Conservation (phyloP, 2,888 invertebrate species). For the Salticus scenicus region DNA sequence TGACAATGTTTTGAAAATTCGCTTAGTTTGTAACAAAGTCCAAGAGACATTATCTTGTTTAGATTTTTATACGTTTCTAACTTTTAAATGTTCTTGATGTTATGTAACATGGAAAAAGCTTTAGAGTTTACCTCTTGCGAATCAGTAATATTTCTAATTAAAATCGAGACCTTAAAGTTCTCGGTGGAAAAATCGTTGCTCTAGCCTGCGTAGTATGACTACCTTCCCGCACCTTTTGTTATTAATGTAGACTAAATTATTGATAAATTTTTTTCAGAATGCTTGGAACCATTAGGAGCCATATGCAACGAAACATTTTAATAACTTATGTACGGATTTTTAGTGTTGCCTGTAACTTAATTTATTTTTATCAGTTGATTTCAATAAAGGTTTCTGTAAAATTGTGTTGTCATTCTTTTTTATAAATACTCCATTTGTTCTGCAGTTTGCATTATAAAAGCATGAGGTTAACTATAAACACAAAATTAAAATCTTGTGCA, state of each 20-base stretch:
- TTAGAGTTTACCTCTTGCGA: not conserved
- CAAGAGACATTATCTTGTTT: constrained; percentile 36
- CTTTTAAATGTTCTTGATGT: constrained; percentile 30
- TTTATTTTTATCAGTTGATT: constrained; percentile 32
- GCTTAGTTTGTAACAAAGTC: constrained; percentile 34
- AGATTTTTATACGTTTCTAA: constrained; percentile 37
- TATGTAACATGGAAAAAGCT: not conserved
- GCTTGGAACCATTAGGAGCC: too few species aligned
- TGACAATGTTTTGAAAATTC: constrained; percentile 41
- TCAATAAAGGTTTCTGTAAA: constrained; percentile 35
- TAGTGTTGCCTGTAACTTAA: constrained; percentile 18
- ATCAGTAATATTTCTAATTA: too few species aligned
- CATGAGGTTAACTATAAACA: too few species aligned
- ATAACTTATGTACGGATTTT: constrained; percentile 21
- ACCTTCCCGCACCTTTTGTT: not conserved
- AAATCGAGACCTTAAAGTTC: too few species aligned
- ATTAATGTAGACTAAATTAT: not conserved
- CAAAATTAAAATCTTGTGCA: too few species aligned
- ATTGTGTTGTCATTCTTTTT: too few species aligned
- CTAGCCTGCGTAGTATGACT: too few species aligned
- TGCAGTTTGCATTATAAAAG: too few species aligned
- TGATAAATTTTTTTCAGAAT: not conserved
- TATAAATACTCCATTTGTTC: too few species aligned
- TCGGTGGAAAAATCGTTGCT: too few species aligned
- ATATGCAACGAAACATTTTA: constrained; percentile 29